Conservation (phyloP, 1,140 invertebrate genomes). For the Potamilus streckersoni region DNA sequence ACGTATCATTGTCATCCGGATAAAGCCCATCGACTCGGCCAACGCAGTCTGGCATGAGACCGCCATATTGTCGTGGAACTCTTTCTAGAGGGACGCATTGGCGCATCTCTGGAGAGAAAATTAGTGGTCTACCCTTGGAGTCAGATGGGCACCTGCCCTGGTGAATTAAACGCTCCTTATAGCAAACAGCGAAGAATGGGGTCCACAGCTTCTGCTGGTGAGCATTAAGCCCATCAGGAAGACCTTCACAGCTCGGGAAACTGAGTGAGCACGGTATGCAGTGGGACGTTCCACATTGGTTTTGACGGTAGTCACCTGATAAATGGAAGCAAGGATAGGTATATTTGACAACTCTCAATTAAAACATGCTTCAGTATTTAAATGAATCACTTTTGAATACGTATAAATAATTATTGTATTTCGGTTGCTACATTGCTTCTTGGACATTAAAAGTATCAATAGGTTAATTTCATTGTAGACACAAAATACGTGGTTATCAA, state of each 20-base stretch:
- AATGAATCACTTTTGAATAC: too few species aligned
- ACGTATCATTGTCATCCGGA: too few species aligned
- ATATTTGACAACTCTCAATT: background rate
- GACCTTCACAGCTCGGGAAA: constrained; percentile 39
- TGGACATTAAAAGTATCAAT: background rate
- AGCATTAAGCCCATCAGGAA: constrained; percentile 37
- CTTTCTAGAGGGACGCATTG: constrained; percentile 2
- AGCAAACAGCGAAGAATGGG: constrained; percentile 45
- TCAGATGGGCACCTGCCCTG: constrained; percentile 21
- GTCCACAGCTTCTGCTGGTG: constrained; percentile 42
- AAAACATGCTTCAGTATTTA: background rate
- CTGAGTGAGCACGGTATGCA: constrained; percentile 46
- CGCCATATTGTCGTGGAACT: too few species aligned
- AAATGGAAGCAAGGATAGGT: background rate
- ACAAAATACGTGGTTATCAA: too few species aligned
- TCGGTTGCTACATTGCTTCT: background rate
- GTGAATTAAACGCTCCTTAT: constrained; percentile 39
- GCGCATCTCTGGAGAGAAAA: constrained; percentile 7
- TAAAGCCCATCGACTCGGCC: too few species aligned
- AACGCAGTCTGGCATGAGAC: too few species aligned
- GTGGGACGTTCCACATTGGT: constrained; percentile 12
- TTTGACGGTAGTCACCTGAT: constrained; percentile 23
- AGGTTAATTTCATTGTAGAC: background rate
- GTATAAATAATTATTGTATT: background rate
- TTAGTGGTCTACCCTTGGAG: background rate